Conservation (phyloP, 2,888 invertebrate genomes). For the Antitype chi region DNA sequence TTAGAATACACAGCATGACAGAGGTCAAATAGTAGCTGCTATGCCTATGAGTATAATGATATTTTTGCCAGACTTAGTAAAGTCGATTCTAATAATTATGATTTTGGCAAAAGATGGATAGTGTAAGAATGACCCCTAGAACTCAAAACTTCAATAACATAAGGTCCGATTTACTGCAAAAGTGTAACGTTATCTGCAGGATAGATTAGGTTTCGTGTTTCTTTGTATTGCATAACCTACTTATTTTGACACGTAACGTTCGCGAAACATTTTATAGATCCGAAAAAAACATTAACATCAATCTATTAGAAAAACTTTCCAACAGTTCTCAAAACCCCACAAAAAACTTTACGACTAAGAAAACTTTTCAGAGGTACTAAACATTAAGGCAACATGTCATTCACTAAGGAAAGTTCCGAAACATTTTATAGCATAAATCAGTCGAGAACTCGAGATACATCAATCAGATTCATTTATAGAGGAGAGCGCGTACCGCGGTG, state of each 20-base stretch:
- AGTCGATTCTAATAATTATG: background rate
- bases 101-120: background rate
- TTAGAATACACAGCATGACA: constrained; percentile 6
- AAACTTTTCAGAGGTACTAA: constrained; percentile 29
- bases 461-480: constrained; percentile 57
- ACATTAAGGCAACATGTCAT: constrained; percentile 37
- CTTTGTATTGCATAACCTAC: constrained; percentile 23
- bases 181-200: background rate
- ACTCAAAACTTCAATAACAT: background rate
- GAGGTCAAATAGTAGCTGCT: background rate
- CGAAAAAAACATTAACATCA: constrained; percentile 36
- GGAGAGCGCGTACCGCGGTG: constrained; percentile 40
- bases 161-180: too few species aligned
- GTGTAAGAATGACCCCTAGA: background rate
- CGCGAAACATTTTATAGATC: constrained; percentile 16
- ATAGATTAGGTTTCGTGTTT: background rate
- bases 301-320: constrained; percentile 33
- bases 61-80: background rate
- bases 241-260: constrained; percentile 24
- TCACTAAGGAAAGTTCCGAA: constrained; percentile 60
- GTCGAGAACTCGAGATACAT: constrained; percentile 40
- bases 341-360: constrained; percentile 35
- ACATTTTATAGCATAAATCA: constrained; percentile 53
- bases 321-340: constrained; percentile 16
- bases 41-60: background rate